Base-by-base conservation (phyloP, 1,140 invertebrate species). In the Ceratina australensis region DNA sequence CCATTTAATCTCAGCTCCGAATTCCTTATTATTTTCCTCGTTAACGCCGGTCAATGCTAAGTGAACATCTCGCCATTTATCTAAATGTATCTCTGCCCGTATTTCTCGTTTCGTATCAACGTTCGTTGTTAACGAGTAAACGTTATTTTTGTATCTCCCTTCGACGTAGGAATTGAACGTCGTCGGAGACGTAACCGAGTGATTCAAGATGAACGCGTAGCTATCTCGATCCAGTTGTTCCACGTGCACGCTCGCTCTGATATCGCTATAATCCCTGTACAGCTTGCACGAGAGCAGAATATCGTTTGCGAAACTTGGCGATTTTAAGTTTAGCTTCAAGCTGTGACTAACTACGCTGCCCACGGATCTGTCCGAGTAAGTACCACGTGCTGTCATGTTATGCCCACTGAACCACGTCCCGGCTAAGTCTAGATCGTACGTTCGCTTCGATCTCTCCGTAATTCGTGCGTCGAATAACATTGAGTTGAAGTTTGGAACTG, bases 371-470 rank as follows among this genome's bases (percentile, higher is more conserved):
- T 97, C 96, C 65, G 94, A 93, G 83, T 96, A 97, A 8, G 94
- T 92, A 1, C 95, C 96, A 57, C 94, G 93, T 0, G 95, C 91
- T 5, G 94, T 94, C 33, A 95, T 92, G 56, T 95, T 96, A 67
- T 96, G 95, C 2, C 95, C 95, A 72, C 95, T 96, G 86, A 97
- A 97, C 96, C 96, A 97, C 0, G 94, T 93, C 0, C 95, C 95
- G 4, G 93, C 91, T 47, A 96, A 92, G 57, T 95, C 95, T 7
- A 96, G 87, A 92, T 94, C 93, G 83, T 94, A 95, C 57, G 94
- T 93, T 18, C 93, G 92, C 24, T 87, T 85, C 2, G 86, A 85
- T 81, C 93, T 93, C 86, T 95, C 95, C 0, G 89, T 93, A n/a
- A 95, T 89, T 69, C 93, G 92, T 0, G 92, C 81, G 33, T 92